A percentile compares a stretch with the other conserved stretches of the same genome.
These are phyloP conservation scores for Acronicta alni DNA, from an alignment of 2,888 invertebrate genomes.

Conservation along the genomic window DNA sequence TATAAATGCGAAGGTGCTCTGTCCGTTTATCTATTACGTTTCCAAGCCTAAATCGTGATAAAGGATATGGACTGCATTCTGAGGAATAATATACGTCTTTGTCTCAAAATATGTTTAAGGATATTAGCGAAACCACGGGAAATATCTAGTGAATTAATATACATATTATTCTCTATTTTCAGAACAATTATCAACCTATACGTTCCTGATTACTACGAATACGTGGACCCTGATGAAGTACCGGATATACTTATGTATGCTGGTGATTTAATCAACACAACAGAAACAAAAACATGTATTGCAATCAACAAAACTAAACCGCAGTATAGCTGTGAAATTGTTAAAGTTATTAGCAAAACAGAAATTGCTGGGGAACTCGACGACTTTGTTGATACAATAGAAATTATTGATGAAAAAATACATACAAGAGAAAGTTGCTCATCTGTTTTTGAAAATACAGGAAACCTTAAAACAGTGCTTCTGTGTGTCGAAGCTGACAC, in stretches of 20 bases:
- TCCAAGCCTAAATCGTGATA: too few species aligned
- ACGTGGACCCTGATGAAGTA: neutral
- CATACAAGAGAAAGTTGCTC: constrained; percentile 13
- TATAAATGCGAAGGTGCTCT: too few species aligned
- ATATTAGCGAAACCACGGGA: too few species aligned
- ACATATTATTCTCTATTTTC: constrained; percentile 17
- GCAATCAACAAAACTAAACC: rapidly evolving
- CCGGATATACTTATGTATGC: constrained; percentile 17
- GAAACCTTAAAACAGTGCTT: constrained; percentile 20
- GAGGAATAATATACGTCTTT: too few species aligned
- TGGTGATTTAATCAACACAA: constrained; percentile 27
- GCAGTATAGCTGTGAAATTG: constrained; percentile 5
- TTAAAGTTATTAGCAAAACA: constrained; percentile 35
- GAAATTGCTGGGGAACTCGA: constrained; percentile 13
- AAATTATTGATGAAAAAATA: neutral
- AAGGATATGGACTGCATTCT: too few species aligned
- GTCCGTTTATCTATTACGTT: too few species aligned
- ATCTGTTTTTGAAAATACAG: neutral
- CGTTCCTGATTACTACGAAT: constrained; percentile 20
- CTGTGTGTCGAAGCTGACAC: constrained; percentile 14
- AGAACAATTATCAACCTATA: constrained; percentile 47
- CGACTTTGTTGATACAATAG: constrained; percentile 20
- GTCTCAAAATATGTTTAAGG: too few species aligned
- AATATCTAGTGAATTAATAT: too few species aligned
- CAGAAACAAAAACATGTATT: neutral